phyloP scores from a whole-genome alignment of 2,888 invertebrate species.

The Corythucha ciliata region DNA sequence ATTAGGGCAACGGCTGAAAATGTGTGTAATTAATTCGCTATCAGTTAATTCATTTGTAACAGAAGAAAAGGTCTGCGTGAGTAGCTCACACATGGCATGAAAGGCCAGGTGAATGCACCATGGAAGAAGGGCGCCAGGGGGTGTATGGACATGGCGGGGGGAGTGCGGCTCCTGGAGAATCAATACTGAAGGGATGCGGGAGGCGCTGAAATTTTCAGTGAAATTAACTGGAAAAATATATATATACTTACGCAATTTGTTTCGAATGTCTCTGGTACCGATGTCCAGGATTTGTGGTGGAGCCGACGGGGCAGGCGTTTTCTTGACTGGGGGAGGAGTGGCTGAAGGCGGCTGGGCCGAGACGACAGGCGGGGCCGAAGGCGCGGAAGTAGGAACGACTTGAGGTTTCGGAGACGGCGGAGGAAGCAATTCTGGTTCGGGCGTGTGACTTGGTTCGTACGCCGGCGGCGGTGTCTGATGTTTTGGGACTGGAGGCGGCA shows the following conservation, averaged over 20 bases:
- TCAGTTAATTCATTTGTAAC: no score
- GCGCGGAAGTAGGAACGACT: neutral
- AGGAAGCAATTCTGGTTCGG: slow-evolving; percentile 12
- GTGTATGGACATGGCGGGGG: no score
- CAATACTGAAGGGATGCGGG: neutral
- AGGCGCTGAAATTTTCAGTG: neutral
- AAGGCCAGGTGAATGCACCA: no score
- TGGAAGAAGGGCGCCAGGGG: no score
- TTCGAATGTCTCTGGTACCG: slow-evolving; percentile 27
- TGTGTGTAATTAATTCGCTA: no score
- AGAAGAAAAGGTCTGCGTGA: no score
- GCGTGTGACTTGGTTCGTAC: slow-evolving; percentile 22
- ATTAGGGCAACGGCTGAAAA: no score
- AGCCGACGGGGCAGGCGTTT: slow-evolving; percentile 1
- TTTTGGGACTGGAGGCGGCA: slow-evolving; percentile 21
- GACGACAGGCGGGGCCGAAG: slow-evolving; percentile 8
- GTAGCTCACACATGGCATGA: no score
- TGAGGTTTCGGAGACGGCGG: slow-evolving; percentile 4
- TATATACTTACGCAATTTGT: slow-evolving; percentile 26
- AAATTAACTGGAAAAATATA: no score
- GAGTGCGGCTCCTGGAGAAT: no score
- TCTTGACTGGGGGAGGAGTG: slow-evolving; percentile 11
- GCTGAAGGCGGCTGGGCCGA: slow-evolving; percentile 7
- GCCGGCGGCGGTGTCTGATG: slow-evolving; percentile 6
- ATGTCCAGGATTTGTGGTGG: slow-evolving; percentile 21